phyloP scores from a whole-genome alignment of 2,888 invertebrate genomes.

The Dascillus cervinus region DNA sequence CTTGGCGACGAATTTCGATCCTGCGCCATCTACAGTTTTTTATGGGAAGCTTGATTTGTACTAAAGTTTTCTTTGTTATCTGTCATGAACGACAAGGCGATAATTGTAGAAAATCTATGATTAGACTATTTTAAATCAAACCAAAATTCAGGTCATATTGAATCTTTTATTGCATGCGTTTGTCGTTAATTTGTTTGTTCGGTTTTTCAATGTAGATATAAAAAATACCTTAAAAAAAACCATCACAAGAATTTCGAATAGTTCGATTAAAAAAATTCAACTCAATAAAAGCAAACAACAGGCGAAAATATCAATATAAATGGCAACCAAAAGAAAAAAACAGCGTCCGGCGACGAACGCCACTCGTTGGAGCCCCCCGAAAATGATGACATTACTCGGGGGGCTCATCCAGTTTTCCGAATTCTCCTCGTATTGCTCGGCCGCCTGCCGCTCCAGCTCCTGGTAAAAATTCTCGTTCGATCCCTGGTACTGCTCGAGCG shows the following conservation, averaged over 20 bases:
- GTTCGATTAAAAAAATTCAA: too few relatives aligned
- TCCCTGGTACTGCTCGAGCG: conserved; percentile 53
- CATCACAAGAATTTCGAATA: neutral
- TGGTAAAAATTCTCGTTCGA: conserved; percentile 48
- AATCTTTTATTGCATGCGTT: too few relatives aligned
- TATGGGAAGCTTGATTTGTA: too few relatives aligned
- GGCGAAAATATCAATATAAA: neutral
- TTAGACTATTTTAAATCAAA: too few relatives aligned
- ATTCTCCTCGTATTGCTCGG: conserved; percentile 50
- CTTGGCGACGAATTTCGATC: too few relatives aligned
- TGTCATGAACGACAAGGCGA: too few relatives aligned
- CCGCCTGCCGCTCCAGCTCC: conserved; percentile 58
- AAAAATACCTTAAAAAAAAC: neutral
- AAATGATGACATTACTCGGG: conserved; percentile 22
- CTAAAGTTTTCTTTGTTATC: too few relatives aligned
- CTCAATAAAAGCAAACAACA: neutral
- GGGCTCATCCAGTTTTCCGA: conserved; percentile 30
- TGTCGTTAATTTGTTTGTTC: too few relatives aligned
- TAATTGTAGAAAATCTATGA: too few relatives aligned
- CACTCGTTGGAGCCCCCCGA: conserved; percentile 17
- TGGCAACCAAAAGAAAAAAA: conserved; percentile 1
- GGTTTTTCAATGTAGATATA: too few relatives aligned
- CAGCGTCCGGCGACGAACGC: neutral
- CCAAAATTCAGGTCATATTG: too few relatives aligned
- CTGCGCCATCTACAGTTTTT: too few relatives aligned